Evolutionary conservation across 2,888 invertebrate genomes (phyloP), one percentile per base, ranked within the genome.

Genomic region (Allygus modestus): DNA sequence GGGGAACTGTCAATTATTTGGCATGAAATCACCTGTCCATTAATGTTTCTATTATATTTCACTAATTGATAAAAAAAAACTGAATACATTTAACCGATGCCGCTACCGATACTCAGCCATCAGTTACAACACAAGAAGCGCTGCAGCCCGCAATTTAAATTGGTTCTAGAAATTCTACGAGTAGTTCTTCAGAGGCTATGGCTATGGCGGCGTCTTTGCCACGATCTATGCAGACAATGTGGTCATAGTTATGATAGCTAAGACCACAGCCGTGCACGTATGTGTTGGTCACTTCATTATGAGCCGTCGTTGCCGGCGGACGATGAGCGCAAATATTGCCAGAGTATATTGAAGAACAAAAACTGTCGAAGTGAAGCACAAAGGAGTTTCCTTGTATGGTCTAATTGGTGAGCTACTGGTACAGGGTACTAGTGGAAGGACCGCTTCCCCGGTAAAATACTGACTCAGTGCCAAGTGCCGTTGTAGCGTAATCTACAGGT

Each of bases 351-450:
- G 23, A 23, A 15, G 54, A 54, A 58, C 23, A 58, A 65, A 65
- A 65, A 65, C 65, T 23, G 31, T 17, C 28, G 5, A 65, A 65
- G 28, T 65, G 26, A 4, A 28, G 12, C 65, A 65, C 28, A 65
- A 28, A 15, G 65, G 65, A 65, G 20, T n/a, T 23, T 46, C 77
- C 77, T 51, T 26, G 51, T 77, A 77, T 23, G 77, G 77, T 51
- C 77, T 77, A 77, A 77, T 77, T 77, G 77, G 28, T 46, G 77
- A 37, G 77, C 20, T 77, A 46, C 77, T 46, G 73, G 41, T 26
- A 20, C 41, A 15, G n/a, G n/a, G n/a, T n/a, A n/a, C 33, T 33
- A 58, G 7, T 26, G 28, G 46, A 46, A n/a, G 77, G 20, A 77
- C 41, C 51, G 41, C 77, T 77, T 46, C 12, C 28, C 77, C 1